Evolutionary conservation across 2,113 vertebrate species (phyloP), one percentile per base, ranked within the genome.

Genomic region (Falco punctatus): DNA sequence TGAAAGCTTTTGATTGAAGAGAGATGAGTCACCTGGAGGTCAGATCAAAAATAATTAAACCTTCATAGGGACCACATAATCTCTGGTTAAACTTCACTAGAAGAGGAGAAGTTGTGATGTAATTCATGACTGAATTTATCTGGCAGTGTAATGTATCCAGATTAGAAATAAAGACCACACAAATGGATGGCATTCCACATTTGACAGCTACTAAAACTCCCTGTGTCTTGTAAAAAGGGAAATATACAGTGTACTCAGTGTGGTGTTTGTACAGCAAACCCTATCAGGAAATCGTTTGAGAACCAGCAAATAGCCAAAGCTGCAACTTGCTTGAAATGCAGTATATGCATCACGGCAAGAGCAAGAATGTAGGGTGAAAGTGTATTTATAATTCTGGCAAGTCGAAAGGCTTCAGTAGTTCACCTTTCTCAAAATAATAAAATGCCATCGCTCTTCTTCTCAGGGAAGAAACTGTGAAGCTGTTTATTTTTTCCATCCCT

Each of bases 401-500:
- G 87, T 23, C n/a, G 57, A 79, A 82, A 91, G 58, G 40, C 79
- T 95, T 95, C 81, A 49, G 66, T 46, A 61, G 46, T 67, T 94
- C 90, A 85, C 35, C 81, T 78, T 87, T 64, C 92, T 92, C 84
- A 85, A 91, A 94, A 80, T 51, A 89, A 91, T 80, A n/a, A n/a
- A 77, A 49, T 24, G 35, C 61, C 27, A 46, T 77, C 73, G 62
- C 66, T 80, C 21, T 35, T 64, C 73, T 92, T 69, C 61, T 84
- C 65, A n/a, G 42, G 35, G 81, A 81, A 67, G 69, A 57, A 86
- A 49, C 35, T 65, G 91, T 78, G 89, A 95, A 85, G 35, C 55
- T 58, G 35, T 70, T 66, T 89, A 42, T 67, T 91, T 96, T 94
- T 94, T 71, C 48, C 70, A 82, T 33, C 28, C 18, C 30, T 35